phyloP scores from a whole-genome alignment of 2,888 invertebrate species.

The Drosophila monieri region DNA sequence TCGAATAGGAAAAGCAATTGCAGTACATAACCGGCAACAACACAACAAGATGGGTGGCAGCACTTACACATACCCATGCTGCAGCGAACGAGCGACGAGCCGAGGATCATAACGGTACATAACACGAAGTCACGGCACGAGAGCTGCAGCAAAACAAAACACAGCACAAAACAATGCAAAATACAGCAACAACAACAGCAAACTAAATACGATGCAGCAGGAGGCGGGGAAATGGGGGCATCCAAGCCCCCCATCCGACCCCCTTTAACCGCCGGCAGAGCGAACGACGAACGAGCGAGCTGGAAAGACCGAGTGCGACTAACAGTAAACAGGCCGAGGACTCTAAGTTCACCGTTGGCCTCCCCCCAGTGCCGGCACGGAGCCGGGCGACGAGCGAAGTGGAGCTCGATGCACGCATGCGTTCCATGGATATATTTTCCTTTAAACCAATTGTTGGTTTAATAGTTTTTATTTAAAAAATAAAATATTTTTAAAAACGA shows the following conservation, averaged over 20 bases:
- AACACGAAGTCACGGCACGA: conserved; percentile 72
- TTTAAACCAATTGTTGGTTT: background rate
- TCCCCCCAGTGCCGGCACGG: background rate
- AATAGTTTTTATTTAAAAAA: background rate
- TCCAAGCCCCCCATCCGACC: conserved; percentile 41
- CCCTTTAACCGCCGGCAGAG: conserved; percentile 52
- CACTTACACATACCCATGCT: conserved; percentile 19
- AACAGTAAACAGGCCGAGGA: conserved; percentile 68
- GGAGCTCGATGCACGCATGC: conserved; percentile 1
- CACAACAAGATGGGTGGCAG: conserved; percentile 29
- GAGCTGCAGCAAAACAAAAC: conserved; percentile 75
- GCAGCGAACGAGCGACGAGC: conserved; percentile 71
- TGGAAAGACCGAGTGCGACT: conserved; percentile 77
- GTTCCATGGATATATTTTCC: background rate
- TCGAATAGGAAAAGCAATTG: conserved; percentile 29
- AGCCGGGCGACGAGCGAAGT: background rate
- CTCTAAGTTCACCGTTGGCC: background rate
- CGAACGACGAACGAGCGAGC: conserved; percentile 77
- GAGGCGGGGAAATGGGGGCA: conserved; percentile 14
- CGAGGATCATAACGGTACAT: conserved; percentile 74
- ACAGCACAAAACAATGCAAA: conserved; percentile 82
- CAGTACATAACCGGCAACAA: conserved; percentile 68
- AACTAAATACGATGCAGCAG: conserved; percentile 75
- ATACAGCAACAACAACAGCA: conserved; percentile 62
- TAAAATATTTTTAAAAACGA: background rate